Evolutionary conservation across 2,797 vertebrate species (phyloP).

Genomic region (Etheostoma nigrum): DNA sequence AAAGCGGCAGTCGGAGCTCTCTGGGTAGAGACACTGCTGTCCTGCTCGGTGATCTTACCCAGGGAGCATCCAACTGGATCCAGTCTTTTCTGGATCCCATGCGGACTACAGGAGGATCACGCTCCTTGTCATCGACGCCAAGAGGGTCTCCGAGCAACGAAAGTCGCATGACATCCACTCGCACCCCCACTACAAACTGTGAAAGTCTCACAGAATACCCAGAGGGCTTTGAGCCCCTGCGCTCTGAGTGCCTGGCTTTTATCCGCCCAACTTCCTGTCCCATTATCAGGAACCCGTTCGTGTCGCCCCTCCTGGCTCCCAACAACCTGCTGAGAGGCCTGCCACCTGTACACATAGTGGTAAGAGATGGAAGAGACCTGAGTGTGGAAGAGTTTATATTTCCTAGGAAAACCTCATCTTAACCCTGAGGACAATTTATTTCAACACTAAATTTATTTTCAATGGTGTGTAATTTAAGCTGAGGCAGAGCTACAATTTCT

Average conservation of each 20-base stretch:
- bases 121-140: background rate
- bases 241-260: constrained; percentile 78
- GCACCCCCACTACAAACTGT: background rate
- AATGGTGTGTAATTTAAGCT: background rate
- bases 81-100: constrained; percentile 85
- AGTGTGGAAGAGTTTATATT: background rate
- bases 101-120: constrained; percentile 18
- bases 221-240: constrained; percentile 87
- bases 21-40: constrained; percentile 86
- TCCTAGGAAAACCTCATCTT: too few relatives aligned
- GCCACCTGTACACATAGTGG: constrained; percentile 91
- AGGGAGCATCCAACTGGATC: constrained; percentile 89
- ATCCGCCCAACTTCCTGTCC: constrained; percentile 80
- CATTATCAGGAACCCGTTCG: constrained; percentile 89
- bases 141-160: background rate
- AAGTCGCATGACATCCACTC: background rate
- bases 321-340: constrained; percentile 86
- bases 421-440: background rate
- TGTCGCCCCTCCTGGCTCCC: constrained; percentile 90
- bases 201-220: constrained; percentile 78
- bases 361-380: constrained; percentile 72
- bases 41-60: constrained; percentile 85
- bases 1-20: constrained; percentile 75
- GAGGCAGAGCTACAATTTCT: background rate
- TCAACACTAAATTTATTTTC: background rate